Evolutionary conservation across 35 echinoderm and acorn worm genomes (phyloP).

Genomic region (Lytechinus variegatus): DNA sequence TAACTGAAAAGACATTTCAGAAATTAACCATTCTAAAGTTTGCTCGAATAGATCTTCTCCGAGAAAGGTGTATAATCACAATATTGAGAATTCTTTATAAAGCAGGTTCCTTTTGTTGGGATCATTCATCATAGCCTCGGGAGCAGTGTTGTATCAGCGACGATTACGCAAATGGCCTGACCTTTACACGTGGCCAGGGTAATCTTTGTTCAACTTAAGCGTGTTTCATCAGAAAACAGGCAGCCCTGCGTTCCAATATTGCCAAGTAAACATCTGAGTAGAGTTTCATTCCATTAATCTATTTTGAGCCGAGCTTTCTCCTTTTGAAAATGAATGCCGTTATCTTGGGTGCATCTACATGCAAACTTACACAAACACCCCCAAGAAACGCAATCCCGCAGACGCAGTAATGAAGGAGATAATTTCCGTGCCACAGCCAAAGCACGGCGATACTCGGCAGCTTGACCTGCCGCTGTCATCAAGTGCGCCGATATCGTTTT

Average conservation of each 20-base stretch:
- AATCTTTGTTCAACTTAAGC: not conserved
- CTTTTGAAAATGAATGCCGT: not conserved
- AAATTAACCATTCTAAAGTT: too few species aligned
- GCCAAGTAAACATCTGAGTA: not conserved
- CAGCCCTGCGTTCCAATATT: not conserved
- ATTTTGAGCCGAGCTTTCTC: not conserved
- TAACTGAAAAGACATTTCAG: too few species aligned
- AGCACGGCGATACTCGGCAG: constrained; percentile 6
- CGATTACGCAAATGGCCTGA: not conserved
- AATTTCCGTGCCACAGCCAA: constrained; percentile 27
- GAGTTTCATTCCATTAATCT: constrained; percentile 13
- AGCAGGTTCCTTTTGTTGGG: not conserved
- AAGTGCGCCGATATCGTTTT: not conserved
- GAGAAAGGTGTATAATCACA: not conserved
- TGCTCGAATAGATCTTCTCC: too few species aligned
- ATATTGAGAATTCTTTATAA: not conserved
- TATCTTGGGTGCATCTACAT: not conserved
- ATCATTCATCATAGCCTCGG: not conserved
- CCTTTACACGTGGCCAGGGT: not conserved
- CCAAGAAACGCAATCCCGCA: constrained; percentile 25
- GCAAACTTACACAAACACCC: constrained; percentile 20
- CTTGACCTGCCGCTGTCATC: not conserved
- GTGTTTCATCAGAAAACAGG: not conserved
- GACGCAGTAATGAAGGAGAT: constrained; percentile 34
- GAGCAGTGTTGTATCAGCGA: not conserved